Conservation (phyloP, 2,888 invertebrate genomes). For the Creontiades dilutus region DNA sequence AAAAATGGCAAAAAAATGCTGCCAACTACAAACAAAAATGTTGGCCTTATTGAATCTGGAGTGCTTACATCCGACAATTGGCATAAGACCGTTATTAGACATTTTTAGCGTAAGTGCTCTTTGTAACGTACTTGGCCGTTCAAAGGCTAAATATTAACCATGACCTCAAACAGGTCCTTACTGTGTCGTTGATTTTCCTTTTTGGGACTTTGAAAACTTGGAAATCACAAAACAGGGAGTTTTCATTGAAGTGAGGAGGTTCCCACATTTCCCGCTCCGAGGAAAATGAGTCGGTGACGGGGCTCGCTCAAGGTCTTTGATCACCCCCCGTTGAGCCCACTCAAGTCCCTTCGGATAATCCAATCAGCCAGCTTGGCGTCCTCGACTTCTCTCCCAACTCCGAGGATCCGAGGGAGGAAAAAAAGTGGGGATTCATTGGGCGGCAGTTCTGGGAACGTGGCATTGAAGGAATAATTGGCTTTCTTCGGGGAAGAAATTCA, state of each 20-base stretch:
- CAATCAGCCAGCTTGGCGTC: conserved; percentile 68
- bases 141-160: no score
- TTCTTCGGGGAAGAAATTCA: background rate
- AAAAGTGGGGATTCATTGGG: conserved; percentile 34
- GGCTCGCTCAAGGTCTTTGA: conserved; percentile 60
- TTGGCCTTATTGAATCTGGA: no score
- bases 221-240: no score
- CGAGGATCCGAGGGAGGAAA: background rate
- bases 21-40: no score
- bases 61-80: no score
- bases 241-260: background rate
- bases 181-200: no score
- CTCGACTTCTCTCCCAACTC: conserved; percentile 31
- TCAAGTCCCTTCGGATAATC: conserved; percentile 63
- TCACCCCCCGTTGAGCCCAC: conserved; percentile 65
- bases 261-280: background rate
- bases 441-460: conserved; percentile 8
- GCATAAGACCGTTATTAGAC: no score
- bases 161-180: no score
- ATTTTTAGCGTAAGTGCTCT: no score
- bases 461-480: conserved; percentile 35
- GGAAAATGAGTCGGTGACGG: conserved; percentile 37
- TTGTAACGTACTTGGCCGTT: no score
- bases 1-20: no score
- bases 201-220: no score